Conservation (phyloP, 2,888 invertebrate species). For the Heliconius erato region DNA sequence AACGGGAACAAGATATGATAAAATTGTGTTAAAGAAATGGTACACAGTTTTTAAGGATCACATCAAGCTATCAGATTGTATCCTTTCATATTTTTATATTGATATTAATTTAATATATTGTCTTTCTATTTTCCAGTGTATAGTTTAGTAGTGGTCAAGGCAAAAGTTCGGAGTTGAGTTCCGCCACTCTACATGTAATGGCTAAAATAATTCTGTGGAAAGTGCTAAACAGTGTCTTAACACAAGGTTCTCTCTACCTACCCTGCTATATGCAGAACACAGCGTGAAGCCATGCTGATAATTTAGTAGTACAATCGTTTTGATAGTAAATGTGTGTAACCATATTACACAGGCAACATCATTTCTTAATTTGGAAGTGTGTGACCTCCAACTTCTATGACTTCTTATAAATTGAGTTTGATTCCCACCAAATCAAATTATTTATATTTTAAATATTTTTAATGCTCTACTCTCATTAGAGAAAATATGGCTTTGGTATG, state of each 20-base stretch:
- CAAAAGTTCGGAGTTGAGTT: too few species aligned
- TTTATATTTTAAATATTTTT: not conserved
- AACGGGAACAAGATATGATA: conserved; percentile 98
- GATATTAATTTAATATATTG: not conserved
- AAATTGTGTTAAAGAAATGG: conserved; percentile 99
- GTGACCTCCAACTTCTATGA: not conserved
- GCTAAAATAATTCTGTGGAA: too few species aligned
- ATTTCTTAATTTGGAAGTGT: not conserved
- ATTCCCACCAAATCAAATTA: not conserved
- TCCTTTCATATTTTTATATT: conserved; percentile 85
- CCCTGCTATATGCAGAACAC: too few species aligned
- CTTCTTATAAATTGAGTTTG: not conserved
- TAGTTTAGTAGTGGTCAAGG: not conserved
- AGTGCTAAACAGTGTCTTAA: too few species aligned
- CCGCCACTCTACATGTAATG: too few species aligned
- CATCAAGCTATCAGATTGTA: conserved; percentile 98
- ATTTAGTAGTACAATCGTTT: too few species aligned
- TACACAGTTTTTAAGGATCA: conserved; percentile 99
- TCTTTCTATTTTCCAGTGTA: not conserved
- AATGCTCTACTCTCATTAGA: not conserved
- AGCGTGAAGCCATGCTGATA: too few species aligned
- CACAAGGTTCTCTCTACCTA: too few species aligned
- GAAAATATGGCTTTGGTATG: not conserved
- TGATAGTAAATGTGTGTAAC: not conserved
- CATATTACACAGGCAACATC: not conserved